Evolutionary conservation across 2,113 vertebrate genomes (phyloP).

Genomic region (Naja naja): DNA sequence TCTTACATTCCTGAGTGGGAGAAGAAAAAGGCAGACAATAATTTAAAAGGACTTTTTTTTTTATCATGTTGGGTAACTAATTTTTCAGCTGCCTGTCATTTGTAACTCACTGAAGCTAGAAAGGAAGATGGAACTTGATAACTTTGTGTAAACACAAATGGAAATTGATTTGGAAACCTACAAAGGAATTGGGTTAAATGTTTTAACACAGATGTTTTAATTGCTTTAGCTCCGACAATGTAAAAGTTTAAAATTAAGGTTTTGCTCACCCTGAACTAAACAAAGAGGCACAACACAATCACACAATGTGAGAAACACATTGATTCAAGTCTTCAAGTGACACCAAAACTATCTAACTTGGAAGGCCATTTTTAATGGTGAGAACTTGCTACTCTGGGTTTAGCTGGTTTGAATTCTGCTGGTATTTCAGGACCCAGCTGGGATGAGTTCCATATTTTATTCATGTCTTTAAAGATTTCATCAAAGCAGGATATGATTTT

Average conservation of each 20-base stretch:
- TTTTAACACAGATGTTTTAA: constrained; percentile 4
- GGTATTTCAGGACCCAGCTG: constrained; percentile 12
- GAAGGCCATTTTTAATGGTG: not conserved
- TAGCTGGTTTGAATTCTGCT: not conserved
- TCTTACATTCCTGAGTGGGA: constrained; percentile 49
- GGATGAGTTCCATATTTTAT: not conserved
- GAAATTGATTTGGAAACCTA: constrained; percentile 27
- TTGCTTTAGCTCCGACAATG: not conserved
- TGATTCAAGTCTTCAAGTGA: not conserved
- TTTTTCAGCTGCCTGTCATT: not conserved
- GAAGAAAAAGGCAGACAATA: constrained; percentile 37
- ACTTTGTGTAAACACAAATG: constrained; percentile 25
- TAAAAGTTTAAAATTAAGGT: constrained; percentile 20
- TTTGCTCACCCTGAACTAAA: not conserved
- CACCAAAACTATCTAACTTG: not conserved
- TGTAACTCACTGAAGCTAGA: not conserved
- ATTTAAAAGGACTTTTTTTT: constrained; percentile 23
- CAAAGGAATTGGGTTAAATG: constrained; percentile 32
- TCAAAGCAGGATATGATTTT: constrained; percentile 18
- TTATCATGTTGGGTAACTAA: constrained; percentile 1
- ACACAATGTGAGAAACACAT: not conserved
- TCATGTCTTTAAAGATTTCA: not conserved
- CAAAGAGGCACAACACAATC: not conserved
- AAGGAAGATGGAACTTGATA: not conserved
- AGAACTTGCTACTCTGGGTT: not conserved